phyloP scores from a whole-genome alignment of 2,113 vertebrate genomes.

The Cacatua alba region DNA sequence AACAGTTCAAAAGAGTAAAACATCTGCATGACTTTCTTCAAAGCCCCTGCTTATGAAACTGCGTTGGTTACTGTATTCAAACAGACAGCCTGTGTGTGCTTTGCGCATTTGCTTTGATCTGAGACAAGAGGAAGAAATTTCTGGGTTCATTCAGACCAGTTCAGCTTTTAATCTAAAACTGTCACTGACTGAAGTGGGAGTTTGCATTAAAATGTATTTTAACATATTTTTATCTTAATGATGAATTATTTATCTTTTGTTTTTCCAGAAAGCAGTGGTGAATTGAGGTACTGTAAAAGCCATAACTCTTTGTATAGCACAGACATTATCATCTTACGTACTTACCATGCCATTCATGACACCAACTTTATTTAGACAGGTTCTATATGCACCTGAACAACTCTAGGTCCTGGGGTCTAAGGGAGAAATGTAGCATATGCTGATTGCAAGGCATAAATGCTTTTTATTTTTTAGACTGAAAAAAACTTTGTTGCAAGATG shows the following conservation, averaged over 20 bases:
- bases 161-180: not conserved
- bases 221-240: not conserved
- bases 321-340: not conserved
- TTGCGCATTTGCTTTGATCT: conserved; percentile 29
- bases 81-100: not conserved
- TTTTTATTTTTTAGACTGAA: not conserved
- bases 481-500: not conserved
- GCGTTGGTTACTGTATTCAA: not conserved
- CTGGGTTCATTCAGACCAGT: not conserved
- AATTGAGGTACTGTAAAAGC: not conserved
- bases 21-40: not conserved
- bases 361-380: conserved; percentile 1
- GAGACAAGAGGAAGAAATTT: not conserved
- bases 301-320: not conserved
- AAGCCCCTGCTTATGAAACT: not conserved
- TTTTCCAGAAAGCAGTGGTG: not conserved
- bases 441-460: not conserved
- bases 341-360: not conserved
- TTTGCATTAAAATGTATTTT: not conserved
- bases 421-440: not conserved
- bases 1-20: not conserved
- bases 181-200: not conserved
- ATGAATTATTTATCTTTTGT: not conserved
- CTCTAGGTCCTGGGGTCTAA: not conserved
- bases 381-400: not conserved